Base-by-base conservation (phyloP, 2,888 invertebrate species). In the Prosapia bicincta region DNA sequence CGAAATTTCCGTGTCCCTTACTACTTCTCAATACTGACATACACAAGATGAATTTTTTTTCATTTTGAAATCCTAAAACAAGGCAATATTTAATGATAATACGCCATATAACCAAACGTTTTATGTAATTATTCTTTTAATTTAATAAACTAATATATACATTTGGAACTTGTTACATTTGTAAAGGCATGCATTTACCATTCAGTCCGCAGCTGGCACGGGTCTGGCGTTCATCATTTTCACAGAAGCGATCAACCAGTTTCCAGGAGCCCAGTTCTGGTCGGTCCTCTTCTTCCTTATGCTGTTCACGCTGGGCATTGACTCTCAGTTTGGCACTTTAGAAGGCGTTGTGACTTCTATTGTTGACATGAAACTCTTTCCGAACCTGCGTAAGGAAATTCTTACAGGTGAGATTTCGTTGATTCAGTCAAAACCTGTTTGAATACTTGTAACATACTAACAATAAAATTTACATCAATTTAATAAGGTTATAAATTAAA, bases 201-300 rank as follows among this genome's bases (percentile, higher is more conserved):
- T 88, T 20, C 86, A 98, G 98, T 96, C 97, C 6, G 98, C 97
- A 0, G 95, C 97, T 1, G 98, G 98, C 26, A 97, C 98, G 0
- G 98, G 98, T 0, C 86, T 98, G 76, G 98, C 98, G 0, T 98
- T 98, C 85, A 97, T 98, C 79, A 97, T 98, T 81, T 98, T 98
- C 87, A 98, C 98, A 0, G 97, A 98, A 85, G 98, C 98, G 7
- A 98, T 98, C 83, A 96, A 97, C 86, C 97, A 98, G 86, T 98
- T 98, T 85, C 97, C 98, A 0, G 95, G 96, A 0, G 95, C 97
- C 0, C 97, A 97, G 82, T 91, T 98, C 83, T 98, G 98, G 98
- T 95, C 97, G 3, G 90, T 98, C 15, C 89, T 98, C 13, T 98
- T 98, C 87, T 98, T 98, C 86, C 88, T 98, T 72, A 98, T 98